Evolutionary conservation across 1,140 invertebrate species (phyloP), one percentile per base, ranked within the genome.

Genomic region (Fopius arisanus): DNA sequence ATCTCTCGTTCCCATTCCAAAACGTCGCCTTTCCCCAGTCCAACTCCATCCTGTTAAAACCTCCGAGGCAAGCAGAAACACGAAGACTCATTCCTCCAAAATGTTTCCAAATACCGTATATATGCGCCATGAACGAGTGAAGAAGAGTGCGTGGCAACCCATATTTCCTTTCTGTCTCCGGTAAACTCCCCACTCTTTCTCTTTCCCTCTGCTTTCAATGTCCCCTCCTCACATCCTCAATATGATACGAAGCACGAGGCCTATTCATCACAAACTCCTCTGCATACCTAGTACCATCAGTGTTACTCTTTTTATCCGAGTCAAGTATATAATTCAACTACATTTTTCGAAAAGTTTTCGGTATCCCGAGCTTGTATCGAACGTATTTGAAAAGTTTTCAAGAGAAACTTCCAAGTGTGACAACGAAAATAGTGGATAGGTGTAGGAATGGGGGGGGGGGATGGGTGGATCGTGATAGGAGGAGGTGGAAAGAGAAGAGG

Each of bases 151-250:
- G 54, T 59, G 54, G 54, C 54, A 59, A 59, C 19, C 54, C 54
- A 59, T 59, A 59, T 59, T 59, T 59, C 54, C 19, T 59, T 23
- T 59, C 54, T 59, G 54, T 59, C 54, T 59, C 54, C 23, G 54
- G 23, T 12, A 1, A 37, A 10, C 33, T 12, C 29, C 43, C 19
- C 43, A 7, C 43, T 59, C 54, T 26, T 23, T 1, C 23, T 28
- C 54, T 59, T 23, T 59, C 9, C 9, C 10, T 3, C 10, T 9
- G 23, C 54, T 59, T 59, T 59, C 21, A 59, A 26, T 7, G 19
- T 7, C 19, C 43, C 43, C 43, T n/a, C 43, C 43, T 51, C 43
- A 5, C 14, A 3, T n/a, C 43, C n/a, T 14, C 19, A 14, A 1
- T 19, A 14, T 28, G 54, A 23, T 26, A 59, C 54, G 19, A 51